Evolutionary conservation across 2,113 vertebrate species (phyloP).

Genomic region (Regulus satrapa): DNA sequence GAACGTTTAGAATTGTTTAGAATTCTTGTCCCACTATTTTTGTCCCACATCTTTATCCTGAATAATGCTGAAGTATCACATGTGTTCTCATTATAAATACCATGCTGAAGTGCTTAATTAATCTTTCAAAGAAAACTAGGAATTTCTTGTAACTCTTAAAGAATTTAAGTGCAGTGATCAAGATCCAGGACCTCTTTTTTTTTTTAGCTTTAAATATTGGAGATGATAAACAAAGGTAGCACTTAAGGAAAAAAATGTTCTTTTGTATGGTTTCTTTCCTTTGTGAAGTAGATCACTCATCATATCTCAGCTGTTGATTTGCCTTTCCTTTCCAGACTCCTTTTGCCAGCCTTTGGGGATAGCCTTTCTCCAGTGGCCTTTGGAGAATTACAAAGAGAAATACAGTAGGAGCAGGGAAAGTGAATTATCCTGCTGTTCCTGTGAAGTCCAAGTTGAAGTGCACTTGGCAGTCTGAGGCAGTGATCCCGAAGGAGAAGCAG

Average conservation of each 20-base stretch:
- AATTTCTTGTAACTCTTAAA: background rate
- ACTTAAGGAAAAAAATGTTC: accelerated
- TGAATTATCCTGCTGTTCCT: background rate
- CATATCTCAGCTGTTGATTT: background rate
- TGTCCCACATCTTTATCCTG: background rate
- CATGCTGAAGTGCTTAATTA: background rate
- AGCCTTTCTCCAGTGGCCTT: background rate
- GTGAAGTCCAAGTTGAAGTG: background rate
- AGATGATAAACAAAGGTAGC: background rate
- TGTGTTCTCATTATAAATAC: background rate
- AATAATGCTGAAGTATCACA: background rate
- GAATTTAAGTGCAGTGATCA: background rate
- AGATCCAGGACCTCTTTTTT: background rate
- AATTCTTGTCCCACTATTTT: background rate
- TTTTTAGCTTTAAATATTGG: background rate
- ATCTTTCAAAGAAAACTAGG: background rate
- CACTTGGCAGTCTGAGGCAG: background rate
- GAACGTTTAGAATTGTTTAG: background rate
- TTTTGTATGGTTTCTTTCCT: background rate
- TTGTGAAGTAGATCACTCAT: background rate
- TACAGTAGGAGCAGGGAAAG: background rate
- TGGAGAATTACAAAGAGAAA: background rate
- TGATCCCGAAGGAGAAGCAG: background rate
- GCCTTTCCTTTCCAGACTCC: background rate
- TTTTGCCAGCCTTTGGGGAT: background rate